Percentiles rank a stretch among this genome's conserved stretches.
Conservation (phyloP, 92 coral and sea anemone species). For the Epizoanthus stellaris region DNA sequence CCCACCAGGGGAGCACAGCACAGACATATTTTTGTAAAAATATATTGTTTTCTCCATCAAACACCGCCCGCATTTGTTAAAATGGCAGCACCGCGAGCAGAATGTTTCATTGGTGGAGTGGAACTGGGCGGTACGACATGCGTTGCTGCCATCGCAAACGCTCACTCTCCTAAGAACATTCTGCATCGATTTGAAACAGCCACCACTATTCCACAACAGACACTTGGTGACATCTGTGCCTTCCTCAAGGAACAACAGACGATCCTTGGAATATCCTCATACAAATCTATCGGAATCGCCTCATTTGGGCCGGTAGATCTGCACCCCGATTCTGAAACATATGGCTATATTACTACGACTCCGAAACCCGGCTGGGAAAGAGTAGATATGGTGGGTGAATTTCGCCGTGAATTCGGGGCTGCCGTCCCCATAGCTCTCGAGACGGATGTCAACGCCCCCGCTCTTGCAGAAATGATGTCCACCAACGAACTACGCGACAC, state of each 20-base stretch:
- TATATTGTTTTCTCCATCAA: too few species aligned
- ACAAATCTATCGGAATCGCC: conserved; percentile 80
- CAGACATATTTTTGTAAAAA: too few species aligned
- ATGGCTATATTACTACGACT: conserved; percentile 85
- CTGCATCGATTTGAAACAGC: conserved; percentile 63
- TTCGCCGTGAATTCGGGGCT: conserved; percentile 64
- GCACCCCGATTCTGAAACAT: conserved; percentile 69
- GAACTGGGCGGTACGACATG: conserved; percentile 96
- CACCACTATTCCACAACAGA: conserved; percentile 66
- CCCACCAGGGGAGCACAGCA: too few species aligned
- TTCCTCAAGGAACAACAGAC: conserved; percentile 67
- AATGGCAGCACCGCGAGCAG: conserved; percentile 24
- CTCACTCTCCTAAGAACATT: conserved; percentile 60
- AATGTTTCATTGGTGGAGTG: conserved; percentile 78
- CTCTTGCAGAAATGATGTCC: conserved; percentile 71
- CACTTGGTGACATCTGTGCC: conserved; percentile 56
- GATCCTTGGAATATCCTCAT: conserved; percentile 49
- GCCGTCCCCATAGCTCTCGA: conserved; percentile 77
- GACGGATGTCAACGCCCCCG: conserved; percentile 94
- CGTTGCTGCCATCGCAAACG: conserved; percentile 81
- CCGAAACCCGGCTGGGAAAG: conserved; percentile 86
- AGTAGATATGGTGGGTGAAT: conserved; percentile 69
- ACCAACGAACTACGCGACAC: conserved; percentile 18
- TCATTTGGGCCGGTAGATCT: conserved; percentile 97
- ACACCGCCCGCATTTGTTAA: background rate